Evolutionary conservation across 2,888 invertebrate species (phyloP), one percentile per base, ranked within the genome.

Genomic region (Eulithis prunata): DNA sequence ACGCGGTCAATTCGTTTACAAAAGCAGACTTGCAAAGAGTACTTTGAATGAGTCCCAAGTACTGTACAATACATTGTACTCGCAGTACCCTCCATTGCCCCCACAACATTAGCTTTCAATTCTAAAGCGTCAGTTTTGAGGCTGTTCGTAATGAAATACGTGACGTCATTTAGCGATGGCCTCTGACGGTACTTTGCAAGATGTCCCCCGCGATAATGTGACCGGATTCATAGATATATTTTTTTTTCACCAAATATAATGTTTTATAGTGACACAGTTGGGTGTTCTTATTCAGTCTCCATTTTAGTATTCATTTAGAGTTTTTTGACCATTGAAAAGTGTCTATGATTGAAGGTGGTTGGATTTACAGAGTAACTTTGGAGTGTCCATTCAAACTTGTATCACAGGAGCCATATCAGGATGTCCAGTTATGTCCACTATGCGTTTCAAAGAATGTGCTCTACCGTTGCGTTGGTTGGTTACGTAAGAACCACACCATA

Each of bases 111-210:
- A 83, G 82, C 82, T 83, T 87, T 86, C 85, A 88, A 87, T 88
- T 87, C 81, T 73, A 83, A 84, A 85, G 80, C 80, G 83, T 79
- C 85, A 86, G 81, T 86, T 85, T 84, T 82, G 83, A 80, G 75
- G 84, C 82, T 56, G 83, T 81, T 80, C 72, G 82, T 88, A 89
- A 91, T 90, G 90, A 89, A 91, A 90, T 90, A 91, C 90, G 91
- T 91, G 90, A 90, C 86, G 87, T 86, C 81, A 88, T 88, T 87
- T 86, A 83, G 82, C 80, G 74, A 80, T 84, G 82, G 79, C 79
- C 83, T 81, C 80, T 73, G 73, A 73, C 78, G 76, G 85, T 85
- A 84, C 87, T 87, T 87, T 86, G 84, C 73, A 81, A 79, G 84
- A 88, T 85, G 85, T 78, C 76, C 75, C 77, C 66, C 75, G 75